A percentile compares a stretch with the other conserved stretches of the same genome.
phyloP scores from a whole-genome alignment of 2,797 vertebrate species.

The Tinamus major region DNA sequence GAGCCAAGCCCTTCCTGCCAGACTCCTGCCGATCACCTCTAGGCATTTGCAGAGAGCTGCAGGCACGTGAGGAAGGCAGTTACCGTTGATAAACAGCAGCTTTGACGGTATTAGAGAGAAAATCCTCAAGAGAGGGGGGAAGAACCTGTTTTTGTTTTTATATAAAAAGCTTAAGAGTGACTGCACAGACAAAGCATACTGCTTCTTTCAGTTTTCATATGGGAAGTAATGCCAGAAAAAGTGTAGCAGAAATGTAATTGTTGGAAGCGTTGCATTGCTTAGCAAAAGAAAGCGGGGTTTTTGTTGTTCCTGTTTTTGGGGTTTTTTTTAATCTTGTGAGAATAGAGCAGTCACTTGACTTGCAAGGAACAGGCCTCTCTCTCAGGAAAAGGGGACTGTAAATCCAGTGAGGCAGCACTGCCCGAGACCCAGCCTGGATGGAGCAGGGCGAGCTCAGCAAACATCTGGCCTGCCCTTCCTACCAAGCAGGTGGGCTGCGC shows the following conservation, averaged over 20 bases:
- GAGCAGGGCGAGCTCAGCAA: neutral
- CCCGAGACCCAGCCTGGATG: neutral
- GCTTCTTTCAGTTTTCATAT: neutral
- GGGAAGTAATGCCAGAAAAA: neutral
- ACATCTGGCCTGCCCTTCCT: neutral
- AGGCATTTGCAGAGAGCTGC: neutral
- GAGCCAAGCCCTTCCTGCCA: neutral
- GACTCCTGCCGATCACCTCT: neutral
- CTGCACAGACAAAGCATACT: neutral
- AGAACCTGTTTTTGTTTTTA: conserved; percentile 24
- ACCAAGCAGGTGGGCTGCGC: fast-evolving
- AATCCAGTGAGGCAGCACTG: fast-evolving
- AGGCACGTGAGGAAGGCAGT: neutral
- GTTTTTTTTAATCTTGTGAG: neutral
- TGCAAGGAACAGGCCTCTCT: neutral
- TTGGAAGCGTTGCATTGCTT: neutral
- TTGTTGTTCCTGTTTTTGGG: too few relatives aligned
- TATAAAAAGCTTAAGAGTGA: neutral
- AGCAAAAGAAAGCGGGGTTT: neutral
- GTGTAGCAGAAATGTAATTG: neutral
- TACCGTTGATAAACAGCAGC: conserved; percentile 1
- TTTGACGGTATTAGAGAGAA: conserved; percentile 2
- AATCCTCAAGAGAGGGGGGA: neutral
- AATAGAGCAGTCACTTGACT: neutral
- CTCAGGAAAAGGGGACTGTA: neutral